These are phyloP conservation scores for Goniozus legneri DNA, from an alignment of 1,140 invertebrate species.

Conservation along the genomic window DNA sequence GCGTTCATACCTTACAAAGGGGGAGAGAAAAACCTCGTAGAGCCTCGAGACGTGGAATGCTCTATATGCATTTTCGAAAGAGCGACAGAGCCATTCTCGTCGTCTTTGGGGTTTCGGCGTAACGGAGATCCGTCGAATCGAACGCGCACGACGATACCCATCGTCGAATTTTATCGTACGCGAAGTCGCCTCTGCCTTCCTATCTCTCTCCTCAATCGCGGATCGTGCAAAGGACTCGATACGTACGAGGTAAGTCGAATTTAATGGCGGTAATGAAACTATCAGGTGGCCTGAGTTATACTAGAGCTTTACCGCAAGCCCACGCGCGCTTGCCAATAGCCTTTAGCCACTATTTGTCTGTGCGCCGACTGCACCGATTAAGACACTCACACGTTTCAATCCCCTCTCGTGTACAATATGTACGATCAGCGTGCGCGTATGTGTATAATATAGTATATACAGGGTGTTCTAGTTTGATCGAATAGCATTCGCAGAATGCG, in stretches of 20 bases:
- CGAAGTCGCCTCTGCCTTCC: background rate
- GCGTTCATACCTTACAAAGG: too few relatives aligned
- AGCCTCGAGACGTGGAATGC: too few relatives aligned
- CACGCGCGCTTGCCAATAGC: slow-evolving; percentile 32
- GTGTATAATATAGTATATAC: background rate
- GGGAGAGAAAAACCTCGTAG: too few relatives aligned
- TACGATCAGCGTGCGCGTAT: background rate
- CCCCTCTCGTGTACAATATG: slow-evolving; percentile 8
- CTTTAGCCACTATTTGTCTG: slow-evolving; percentile 40
- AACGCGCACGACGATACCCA: too few relatives aligned
- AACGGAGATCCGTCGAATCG: too few relatives aligned
- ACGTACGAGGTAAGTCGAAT: slow-evolving; percentile 23
- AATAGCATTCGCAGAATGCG: too few relatives aligned
- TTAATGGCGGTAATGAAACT: slow-evolving; percentile 40
- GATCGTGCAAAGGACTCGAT: slow-evolving; percentile 25
- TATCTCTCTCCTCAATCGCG: slow-evolving; percentile 1
- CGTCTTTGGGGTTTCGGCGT: too few relatives aligned
- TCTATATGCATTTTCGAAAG: too few relatives aligned
- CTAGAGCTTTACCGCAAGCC: slow-evolving; percentile 31
- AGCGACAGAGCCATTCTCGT: too few relatives aligned
- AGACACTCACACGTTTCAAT: slow-evolving; percentile 40
- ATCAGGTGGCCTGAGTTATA: slow-evolving; percentile 38
- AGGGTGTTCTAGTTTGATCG: too few relatives aligned
- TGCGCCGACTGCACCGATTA: slow-evolving; percentile 37
- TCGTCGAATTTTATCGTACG: too few relatives aligned